A percentile compares a stretch with the other conserved stretches of the same genome.
Evolutionary conservation across 1,140 invertebrate genomes (phyloP).

Genomic region (Gryllus bimaculatus): DNA sequence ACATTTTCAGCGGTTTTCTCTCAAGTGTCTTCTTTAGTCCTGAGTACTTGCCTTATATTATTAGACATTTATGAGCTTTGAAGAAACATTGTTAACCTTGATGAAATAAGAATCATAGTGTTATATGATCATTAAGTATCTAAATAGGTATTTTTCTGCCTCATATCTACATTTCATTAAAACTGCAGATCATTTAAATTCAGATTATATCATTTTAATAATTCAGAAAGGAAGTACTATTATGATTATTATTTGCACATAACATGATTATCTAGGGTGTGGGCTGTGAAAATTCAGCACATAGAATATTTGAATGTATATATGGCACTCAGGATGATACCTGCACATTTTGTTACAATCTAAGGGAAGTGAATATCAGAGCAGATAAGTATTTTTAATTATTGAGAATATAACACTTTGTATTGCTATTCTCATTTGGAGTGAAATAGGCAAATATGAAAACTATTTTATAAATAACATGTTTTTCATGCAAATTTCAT

Average conservation of each 20-base stretch:
- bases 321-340: neutral
- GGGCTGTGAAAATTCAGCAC: neutral
- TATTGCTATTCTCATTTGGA: neutral
- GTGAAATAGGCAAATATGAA: neutral
- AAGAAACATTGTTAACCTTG: too few relatives aligned
- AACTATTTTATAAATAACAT: neutral
- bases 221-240: neutral
- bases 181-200: too few relatives aligned
- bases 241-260: neutral
- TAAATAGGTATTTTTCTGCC: too few relatives aligned
- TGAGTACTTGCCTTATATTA: too few relatives aligned
- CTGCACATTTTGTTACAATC: neutral
- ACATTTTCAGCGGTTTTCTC: too few relatives aligned
- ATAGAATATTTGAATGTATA: neutral
- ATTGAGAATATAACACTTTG: neutral
- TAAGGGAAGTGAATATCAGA: neutral
- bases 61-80: too few relatives aligned
- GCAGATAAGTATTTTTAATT: slow-evolving; percentile 6
- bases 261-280: neutral
- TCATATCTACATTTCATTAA: too few relatives aligned
- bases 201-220: too few relatives aligned
- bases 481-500: neutral
- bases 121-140: too few relatives aligned
- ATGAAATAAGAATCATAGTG: too few relatives aligned
- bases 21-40: too few relatives aligned